phyloP scores from a whole-genome alignment of 92 coral and sea anemone species.

The Bergia puertoricense region DNA sequence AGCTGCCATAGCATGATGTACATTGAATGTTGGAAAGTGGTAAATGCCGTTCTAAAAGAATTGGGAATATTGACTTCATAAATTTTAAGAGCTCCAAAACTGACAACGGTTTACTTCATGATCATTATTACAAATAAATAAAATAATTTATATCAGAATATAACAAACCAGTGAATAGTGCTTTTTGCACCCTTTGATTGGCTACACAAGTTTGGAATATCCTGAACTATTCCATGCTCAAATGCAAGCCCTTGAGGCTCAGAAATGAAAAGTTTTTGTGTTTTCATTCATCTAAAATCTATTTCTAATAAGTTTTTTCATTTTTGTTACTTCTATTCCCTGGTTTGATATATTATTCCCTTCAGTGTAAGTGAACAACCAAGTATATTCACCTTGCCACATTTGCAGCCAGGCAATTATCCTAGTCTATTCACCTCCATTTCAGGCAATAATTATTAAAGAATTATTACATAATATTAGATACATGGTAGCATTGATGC shows the following conservation, averaged over 20 bases:
- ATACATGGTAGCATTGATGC: too few relatives aligned
- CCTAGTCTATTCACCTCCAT: too few relatives aligned
- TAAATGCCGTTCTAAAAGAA: background rate
- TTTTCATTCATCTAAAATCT: background rate
- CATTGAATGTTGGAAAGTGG: conserved; percentile 23
- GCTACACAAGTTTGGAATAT: background rate
- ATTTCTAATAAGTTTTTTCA: too few relatives aligned
- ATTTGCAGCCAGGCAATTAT: too few relatives aligned
- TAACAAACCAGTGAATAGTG: too few relatives aligned
- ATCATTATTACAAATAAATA: background rate
- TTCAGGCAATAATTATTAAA: too few relatives aligned
- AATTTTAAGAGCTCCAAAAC: too few relatives aligned
- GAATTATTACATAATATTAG: too few relatives aligned
- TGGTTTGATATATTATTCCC: too few relatives aligned
- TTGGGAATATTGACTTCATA: background rate
- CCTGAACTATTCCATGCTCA: background rate
- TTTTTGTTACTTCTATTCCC: too few relatives aligned
- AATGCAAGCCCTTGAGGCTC: background rate
- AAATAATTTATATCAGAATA: background rate
- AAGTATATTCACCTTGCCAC: too few relatives aligned
- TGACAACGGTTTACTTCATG: background rate
- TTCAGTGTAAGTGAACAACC: too few relatives aligned
- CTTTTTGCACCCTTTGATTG: background rate
- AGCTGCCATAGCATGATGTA: conserved; percentile 11
- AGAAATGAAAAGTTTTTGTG: background rate